These are phyloP conservation scores for Aix galericulata DNA, from an alignment of 2,113 vertebrate genomes.

Conservation along the genomic window DNA sequence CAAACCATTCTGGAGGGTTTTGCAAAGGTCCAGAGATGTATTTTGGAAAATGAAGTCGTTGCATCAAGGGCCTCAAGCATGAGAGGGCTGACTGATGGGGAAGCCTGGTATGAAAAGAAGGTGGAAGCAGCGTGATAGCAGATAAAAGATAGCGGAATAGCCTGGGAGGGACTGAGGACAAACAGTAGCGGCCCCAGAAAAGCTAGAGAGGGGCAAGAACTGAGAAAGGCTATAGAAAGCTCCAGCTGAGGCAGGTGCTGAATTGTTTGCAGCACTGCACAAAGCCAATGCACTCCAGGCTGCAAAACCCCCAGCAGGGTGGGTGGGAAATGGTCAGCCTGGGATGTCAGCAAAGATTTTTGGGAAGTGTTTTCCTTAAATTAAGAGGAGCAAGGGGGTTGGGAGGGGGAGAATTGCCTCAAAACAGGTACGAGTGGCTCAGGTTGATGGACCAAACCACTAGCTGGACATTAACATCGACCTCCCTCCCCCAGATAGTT, in stretches of 20 bases:
- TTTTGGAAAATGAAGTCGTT: not conserved
- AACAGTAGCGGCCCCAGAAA: not conserved
- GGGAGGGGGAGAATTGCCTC: not conserved
- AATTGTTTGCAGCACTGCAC: rapidly evolving
- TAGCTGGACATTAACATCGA: not conserved
- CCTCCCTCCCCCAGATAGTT: rapidly evolving
- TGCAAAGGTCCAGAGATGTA: not conserved
- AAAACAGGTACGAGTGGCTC: not conserved
- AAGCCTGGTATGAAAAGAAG: not conserved
- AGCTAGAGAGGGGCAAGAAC: not conserved
- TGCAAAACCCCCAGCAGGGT: not conserved
- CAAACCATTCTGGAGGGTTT: not conserved
- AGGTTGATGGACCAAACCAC: not conserved
- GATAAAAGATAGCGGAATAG: not conserved
- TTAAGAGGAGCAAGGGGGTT: not conserved
- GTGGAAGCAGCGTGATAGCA: rapidly evolving
- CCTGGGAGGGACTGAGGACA: not conserved
- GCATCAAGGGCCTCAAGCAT: not conserved
- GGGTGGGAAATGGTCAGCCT: not conserved
- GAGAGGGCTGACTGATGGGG: not conserved
- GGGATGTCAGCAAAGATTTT: not conserved
- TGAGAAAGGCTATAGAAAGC: not conserved
- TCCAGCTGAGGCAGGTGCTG: not conserved
- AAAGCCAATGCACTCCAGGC: not conserved
- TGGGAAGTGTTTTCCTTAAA: not conserved